These are phyloP conservation scores for Boulengeromyrus knoepffleri DNA, from an alignment of 2,113 vertebrate genomes.

Conservation along the genomic window DNA sequence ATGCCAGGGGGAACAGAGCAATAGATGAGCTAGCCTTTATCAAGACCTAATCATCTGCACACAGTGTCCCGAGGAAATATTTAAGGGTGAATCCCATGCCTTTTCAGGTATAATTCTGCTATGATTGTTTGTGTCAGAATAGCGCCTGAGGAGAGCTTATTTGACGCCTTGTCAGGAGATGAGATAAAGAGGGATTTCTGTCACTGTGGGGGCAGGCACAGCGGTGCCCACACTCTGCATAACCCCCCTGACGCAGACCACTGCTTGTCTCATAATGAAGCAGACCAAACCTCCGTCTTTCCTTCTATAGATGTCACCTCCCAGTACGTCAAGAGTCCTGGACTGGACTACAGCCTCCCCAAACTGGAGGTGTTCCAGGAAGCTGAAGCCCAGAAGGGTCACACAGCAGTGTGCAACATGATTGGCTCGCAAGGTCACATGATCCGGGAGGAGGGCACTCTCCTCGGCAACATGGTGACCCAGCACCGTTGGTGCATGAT, in stretches of 20 bases:
- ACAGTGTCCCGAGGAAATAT: slow-evolving; percentile 23
- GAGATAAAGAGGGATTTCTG: slow-evolving; percentile 53
- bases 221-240: slow-evolving; percentile 19
- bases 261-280: slow-evolving; percentile 50
- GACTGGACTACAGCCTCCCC: not conserved
- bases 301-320: slow-evolving; percentile 62
- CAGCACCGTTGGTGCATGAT: not conserved
- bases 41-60: slow-evolving; percentile 30
- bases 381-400: not conserved
- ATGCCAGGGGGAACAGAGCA: not conserved
- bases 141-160: slow-evolving; percentile 63
- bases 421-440: not conserved
- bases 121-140: slow-evolving; percentile 55
- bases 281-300: slow-evolving; percentile 63
- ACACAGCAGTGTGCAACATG: not conserved
- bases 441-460: not conserved
- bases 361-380: not conserved
- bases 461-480: not conserved
- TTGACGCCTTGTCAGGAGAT: slow-evolving; percentile 52
- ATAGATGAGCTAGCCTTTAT: slow-evolving; percentile 36
- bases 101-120: slow-evolving; percentile 25
- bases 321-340: slow-evolving; percentile 49
- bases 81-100: slow-evolving; percentile 24
- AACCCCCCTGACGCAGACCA: slow-evolving; percentile 32
- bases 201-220: slow-evolving; percentile 46